A percentile compares a stretch with the other conserved stretches of the same genome.
phyloP scores from a whole-genome alignment of 2,113 vertebrate genomes.

The Malurus elegans region DNA sequence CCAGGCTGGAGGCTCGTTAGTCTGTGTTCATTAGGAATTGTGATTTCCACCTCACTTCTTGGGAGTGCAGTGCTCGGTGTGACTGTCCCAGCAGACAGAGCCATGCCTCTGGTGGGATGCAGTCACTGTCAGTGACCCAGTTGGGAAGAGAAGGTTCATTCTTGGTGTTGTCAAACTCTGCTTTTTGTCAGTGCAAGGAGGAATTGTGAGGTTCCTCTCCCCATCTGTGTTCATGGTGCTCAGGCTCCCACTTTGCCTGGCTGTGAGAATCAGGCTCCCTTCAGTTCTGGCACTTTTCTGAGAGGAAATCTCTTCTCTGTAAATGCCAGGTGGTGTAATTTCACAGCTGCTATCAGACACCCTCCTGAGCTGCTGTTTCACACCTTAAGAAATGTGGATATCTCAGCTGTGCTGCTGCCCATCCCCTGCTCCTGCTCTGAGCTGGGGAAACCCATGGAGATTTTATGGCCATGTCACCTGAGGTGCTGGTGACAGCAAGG shows the following conservation, averaged over 20 bases:
- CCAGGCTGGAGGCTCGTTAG: neutral
- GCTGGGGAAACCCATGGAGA: neutral
- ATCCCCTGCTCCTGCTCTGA: neutral
- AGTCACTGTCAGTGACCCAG: neutral
- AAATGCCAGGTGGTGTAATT: neutral
- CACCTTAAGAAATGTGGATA: fast-evolving
- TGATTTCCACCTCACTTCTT: neutral
- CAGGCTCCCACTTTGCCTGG: neutral
- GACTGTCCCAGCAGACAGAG: neutral
- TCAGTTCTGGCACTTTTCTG: neutral
- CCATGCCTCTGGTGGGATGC: neutral
- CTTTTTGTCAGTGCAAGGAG: neutral
- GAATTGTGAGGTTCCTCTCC: neutral
- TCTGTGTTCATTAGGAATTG: neutral
- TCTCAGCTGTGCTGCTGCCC: neutral
- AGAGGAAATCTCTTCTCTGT: neutral
- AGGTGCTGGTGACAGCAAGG: neutral
- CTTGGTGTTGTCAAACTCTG: neutral
- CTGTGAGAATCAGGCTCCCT: neutral
- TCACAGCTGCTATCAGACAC: neutral
- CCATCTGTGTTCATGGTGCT: neutral
- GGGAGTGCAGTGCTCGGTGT: neutral
- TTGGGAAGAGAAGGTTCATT: neutral
- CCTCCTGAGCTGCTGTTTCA: neutral
- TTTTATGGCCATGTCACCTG: neutral